phyloP scores from a whole-genome alignment of 2,113 vertebrate species.

The Aleadryas rufinucha region DNA sequence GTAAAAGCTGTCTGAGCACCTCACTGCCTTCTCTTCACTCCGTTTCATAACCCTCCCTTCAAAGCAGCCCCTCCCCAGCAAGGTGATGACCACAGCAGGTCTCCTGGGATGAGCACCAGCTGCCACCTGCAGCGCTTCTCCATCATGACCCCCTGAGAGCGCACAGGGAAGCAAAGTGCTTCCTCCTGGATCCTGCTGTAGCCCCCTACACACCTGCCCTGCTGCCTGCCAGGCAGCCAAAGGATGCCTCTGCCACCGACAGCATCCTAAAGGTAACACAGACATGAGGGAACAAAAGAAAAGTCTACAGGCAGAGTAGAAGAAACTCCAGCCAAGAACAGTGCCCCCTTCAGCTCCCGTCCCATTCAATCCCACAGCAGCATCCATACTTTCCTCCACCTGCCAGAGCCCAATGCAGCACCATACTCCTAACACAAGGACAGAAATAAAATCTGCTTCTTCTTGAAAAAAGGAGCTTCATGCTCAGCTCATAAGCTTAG shows the following conservation, averaged over 20 bases:
- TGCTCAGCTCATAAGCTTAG: not conserved
- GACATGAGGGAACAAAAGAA: not conserved
- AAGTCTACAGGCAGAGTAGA: not conserved
- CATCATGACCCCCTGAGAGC: fast-evolving
- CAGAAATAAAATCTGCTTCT: not conserved
- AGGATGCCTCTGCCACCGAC: not conserved
- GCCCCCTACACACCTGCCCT: not conserved
- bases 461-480: not conserved
- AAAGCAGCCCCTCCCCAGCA: fast-evolving
- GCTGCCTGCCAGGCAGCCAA: no score
- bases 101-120: not conserved
- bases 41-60: fast-evolving
- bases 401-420: fast-evolving
- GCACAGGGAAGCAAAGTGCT: fast-evolving
- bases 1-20: not conserved
- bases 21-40: not conserved
- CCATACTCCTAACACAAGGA: not conserved
- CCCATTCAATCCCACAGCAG: fast-evolving
- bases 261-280: not conserved
- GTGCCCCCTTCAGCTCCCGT: not conserved
- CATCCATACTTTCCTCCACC: not conserved
- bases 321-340: not conserved
- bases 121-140: not conserved
- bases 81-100: not conserved
- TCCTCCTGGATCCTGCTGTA: not conserved